Conservation (phyloP, 2,797 vertebrate genomes). For the Sebastiscus tertius region DNA sequence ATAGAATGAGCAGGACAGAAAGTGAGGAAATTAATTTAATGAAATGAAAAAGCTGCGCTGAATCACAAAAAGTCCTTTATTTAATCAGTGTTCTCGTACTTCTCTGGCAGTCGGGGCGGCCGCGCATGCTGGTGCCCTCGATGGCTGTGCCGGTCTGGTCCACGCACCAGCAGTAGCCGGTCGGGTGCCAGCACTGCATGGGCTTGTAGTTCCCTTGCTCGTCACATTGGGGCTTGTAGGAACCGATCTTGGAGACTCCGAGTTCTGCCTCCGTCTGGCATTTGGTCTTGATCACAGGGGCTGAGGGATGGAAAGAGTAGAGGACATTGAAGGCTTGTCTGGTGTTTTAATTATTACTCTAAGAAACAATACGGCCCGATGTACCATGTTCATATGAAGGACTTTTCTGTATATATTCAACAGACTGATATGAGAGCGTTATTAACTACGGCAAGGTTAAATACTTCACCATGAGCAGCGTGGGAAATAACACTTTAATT, state of each 20-base stretch:
- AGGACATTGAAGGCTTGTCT: background rate
- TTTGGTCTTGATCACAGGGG: slow-evolving; percentile 66
- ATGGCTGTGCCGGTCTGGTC: slow-evolving; percentile 85
- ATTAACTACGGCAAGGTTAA: background rate
- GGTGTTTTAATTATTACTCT: background rate
- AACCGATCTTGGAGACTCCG: slow-evolving; percentile 67
- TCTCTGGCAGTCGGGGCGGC: slow-evolving; percentile 54
- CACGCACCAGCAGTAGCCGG: slow-evolving; percentile 94
- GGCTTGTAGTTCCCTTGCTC: slow-evolving; percentile 86
- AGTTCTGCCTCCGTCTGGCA: slow-evolving; percentile 81
- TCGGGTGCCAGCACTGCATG: slow-evolving; percentile 89
- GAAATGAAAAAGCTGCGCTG: background rate
- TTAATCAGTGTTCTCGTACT: slow-evolving; percentile 34
- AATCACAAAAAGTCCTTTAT: background rate
- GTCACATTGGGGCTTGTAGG: slow-evolving; percentile 87
- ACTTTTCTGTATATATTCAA: background rate
- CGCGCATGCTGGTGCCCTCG: slow-evolving; percentile 77
- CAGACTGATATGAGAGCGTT: background rate
- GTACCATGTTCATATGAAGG: no score
- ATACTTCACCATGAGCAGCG: background rate
- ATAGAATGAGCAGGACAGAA: background rate
- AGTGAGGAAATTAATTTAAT: background rate
- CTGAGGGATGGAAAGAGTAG: slow-evolving; percentile 33
- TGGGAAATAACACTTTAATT: background rate
- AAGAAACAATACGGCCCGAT: no score